Evolutionary conservation across 2,113 vertebrate species (phyloP), one percentile per base, ranked within the genome.

Genomic region (Clinocottus analis): DNA sequence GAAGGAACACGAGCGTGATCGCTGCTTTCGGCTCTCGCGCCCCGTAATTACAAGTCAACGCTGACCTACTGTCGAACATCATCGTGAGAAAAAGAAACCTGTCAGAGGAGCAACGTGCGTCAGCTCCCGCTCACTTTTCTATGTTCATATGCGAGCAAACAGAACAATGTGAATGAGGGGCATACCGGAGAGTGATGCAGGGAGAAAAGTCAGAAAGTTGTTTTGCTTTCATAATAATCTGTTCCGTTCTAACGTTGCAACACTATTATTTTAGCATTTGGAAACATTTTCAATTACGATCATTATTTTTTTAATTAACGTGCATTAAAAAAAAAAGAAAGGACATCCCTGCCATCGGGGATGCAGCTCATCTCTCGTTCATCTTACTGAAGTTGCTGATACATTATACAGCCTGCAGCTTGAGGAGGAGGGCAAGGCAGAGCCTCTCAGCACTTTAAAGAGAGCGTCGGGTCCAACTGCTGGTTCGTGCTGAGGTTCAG

Each of bases 341-440:
- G 61, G 13, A 56, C 39, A 80, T 53, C 45, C 5, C 33, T 17
- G 62, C 16, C 68, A 49, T 69, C n/a, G 61, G 45, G 27, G 45
- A 62, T 31, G 4, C 23, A 31, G 58, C 35, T 65, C 7, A 21
- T 47, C 60, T 75, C 59, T 33, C 31, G 43, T 69, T 25, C 31
- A 49, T 9, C 23, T 67, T 51, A 43, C 4, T 74, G 68, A 71
- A 75, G 58, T 4, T 59, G 41, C 31, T 72, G 35, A 25, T 69
- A 10, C 19, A n/a, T 35, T 61, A 12, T 25, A 19, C 78, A 90
- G 87, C 92, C 90, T 84, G 88, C 69, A 90, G 93, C 91, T 78
- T 75, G 88, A 91, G 87, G 8, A 58, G 58, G 58, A 72, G 68
- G 63, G 77, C 91, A 91, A 93, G 90, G 95, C 83, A 93, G 89